Base-by-base conservation (phyloP, 2,113 vertebrate species). In the Tringa solitaria region DNA sequence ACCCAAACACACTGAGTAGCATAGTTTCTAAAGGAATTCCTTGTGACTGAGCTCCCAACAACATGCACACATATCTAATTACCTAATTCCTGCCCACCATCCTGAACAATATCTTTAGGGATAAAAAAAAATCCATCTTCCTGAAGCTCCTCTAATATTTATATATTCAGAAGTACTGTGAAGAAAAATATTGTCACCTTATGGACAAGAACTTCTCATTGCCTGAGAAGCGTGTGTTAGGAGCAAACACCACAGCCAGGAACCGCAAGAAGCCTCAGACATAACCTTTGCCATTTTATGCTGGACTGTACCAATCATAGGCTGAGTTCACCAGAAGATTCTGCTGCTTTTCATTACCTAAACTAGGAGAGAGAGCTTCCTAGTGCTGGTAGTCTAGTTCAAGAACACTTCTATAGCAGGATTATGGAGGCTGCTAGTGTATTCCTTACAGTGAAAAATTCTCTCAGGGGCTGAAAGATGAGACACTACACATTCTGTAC, bases 21-120 rank as follows among this genome's bases (percentile, higher is more conserved):
- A 32, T 20, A 79, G 93, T 69, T 96, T 83, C 91, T 77, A 39
- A 92, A 70, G 64, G 48, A 74, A 85, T 72, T 84, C 61, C 88
- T 96, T 68, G 21, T 61, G 26, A 50, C 82, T 76, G 82, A 76
- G 54, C 60, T 90, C 84, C 76, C 89, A 78, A 94, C 82, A 79
- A 57, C 39, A 59, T 2, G 4, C 28, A 37, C 4, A 8, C 2
- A 0, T 9, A 3, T 33, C 51, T 63, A 11, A 9, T 50, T 64
- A 43, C 39, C 21, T 33, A 65, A 46, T 45, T 78, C 23, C 39
- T 33, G 28, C 39, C 23, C 35, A 46, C 8, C 9, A 79, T 27
- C 20, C 73, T 39, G 27, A 80, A 45, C 10, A 2, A 8, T 9
- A 3, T 27, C 63, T 76, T 48, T 20, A 60, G 43, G 23, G 17